Conservation (phyloP, 2,888 invertebrate species). For the Hypsopygia costalis region DNA sequence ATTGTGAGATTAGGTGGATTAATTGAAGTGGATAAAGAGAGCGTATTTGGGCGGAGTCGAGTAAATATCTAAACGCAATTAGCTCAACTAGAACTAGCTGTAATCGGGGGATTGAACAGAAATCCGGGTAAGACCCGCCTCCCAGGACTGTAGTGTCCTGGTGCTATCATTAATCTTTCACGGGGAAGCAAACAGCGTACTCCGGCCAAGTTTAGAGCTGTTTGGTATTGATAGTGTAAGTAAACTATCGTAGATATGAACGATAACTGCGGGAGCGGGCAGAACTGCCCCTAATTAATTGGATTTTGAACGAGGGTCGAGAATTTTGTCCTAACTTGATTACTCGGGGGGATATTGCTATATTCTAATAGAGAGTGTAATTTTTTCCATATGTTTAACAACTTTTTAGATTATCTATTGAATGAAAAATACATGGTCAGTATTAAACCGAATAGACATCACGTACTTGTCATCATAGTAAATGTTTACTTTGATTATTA, state of each 20-base stretch:
- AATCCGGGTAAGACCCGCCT: conserved; percentile 30
- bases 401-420: too few species aligned
- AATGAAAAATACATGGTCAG: too few species aligned
- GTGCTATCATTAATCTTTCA: conserved; percentile 72
- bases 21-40: conserved; percentile 51
- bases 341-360: background rate
- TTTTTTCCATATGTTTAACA: too few species aligned
- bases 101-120: conserved; percentile 35
- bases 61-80: conserved; percentile 55
- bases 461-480: too few species aligned
- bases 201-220: conserved; percentile 53
- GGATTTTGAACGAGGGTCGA: conserved; percentile 24
- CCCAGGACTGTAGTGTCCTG: conserved; percentile 42
- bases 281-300: conserved; percentile 35
- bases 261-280: conserved; percentile 28
- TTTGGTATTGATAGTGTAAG: conserved; percentile 48
- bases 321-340: conserved; percentile 1
- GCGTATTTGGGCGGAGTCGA: conserved; percentile 25
- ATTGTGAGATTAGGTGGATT: conserved; percentile 23
- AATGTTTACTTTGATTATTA: too few species aligned
- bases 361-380: too few species aligned
- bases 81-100: conserved; percentile 40
- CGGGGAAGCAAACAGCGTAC: conserved; percentile 56
- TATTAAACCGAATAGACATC: too few species aligned
- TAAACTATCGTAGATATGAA: conserved; percentile 45